These are phyloP conservation scores for Tethea ocularis DNA, from an alignment of 2,888 invertebrate species.

Conservation along the genomic window DNA sequence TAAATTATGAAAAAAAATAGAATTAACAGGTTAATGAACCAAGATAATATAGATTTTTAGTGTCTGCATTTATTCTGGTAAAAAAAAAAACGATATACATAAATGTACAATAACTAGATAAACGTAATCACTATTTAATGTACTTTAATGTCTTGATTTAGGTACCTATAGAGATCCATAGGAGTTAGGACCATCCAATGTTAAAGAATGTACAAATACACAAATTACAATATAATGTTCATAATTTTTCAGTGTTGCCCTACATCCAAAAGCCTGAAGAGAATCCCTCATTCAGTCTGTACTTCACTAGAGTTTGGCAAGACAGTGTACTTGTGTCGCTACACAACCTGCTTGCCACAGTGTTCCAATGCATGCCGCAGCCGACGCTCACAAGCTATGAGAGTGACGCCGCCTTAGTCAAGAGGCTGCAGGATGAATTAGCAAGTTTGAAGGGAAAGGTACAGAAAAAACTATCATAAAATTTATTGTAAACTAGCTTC, in stretches of 20 bases:
- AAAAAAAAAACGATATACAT: no score
- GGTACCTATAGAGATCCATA: background rate
- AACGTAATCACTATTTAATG: no score
- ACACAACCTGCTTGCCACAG: constrained; percentile 96
- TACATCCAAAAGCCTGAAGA: constrained; percentile 96
- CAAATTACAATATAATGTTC: constrained; percentile 5
- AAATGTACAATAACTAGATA: no score
- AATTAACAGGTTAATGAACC: no score
- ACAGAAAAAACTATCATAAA: no score
- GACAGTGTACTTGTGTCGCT: constrained; percentile 95
- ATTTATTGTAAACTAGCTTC: no score
- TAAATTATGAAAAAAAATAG: no score
- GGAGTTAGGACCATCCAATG: no score
- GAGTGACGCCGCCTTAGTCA: constrained; percentile 91
- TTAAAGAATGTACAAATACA: no score
- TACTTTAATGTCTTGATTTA: no score
- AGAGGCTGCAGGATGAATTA: constrained; percentile 93
- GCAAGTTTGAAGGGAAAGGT: constrained; percentile 84
- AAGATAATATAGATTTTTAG: no score
- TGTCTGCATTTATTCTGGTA: no score
- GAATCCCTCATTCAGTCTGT: constrained; percentile 92
- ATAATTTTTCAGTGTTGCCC: constrained; percentile 91
- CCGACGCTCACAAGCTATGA: constrained; percentile 94
- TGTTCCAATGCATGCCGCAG: constrained; percentile 93
- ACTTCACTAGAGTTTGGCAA: constrained; percentile 97